These are phyloP conservation scores for Malacoctenus gilli DNA, from an alignment of 2,797 vertebrate genomes.

Conservation along the genomic window DNA sequence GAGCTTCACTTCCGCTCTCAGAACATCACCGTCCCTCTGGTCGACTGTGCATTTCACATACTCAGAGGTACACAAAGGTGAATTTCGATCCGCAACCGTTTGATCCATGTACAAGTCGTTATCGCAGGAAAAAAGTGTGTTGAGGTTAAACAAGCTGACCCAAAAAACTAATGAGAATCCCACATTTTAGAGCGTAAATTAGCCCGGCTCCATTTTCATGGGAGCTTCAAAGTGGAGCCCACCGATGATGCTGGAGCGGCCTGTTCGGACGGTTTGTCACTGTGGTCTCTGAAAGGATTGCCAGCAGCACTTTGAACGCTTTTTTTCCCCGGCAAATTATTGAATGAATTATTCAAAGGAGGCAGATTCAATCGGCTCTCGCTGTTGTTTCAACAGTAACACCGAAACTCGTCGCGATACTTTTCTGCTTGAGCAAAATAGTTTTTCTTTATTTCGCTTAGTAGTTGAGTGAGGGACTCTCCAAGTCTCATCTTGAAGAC, in stretches of 20 bases:
- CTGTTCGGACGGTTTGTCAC: not conserved
- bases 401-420: not conserved
- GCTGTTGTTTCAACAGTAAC: not conserved
- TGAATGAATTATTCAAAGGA: not conserved
- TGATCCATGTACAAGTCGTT: not conserved
- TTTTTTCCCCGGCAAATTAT: not conserved
- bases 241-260: too few species aligned
- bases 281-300: not conserved
- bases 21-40: not conserved
- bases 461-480: too few species aligned
- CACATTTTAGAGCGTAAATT: too few species aligned
- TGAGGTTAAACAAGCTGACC: too few species aligned
- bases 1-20: not conserved
- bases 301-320: too few species aligned
- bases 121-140: too few species aligned
- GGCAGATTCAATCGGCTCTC: not conserved
- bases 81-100: not conserved
- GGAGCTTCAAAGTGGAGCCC: too few species aligned
- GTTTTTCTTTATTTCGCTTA: too few species aligned
- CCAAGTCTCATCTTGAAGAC: not conserved
- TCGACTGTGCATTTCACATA: not conserved
- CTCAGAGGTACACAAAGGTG: not conserved
- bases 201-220: too few species aligned
- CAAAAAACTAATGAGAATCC: too few species aligned
- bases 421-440: too few species aligned